Percentiles rank a stretch among this genome's conserved stretches.
These are phyloP conservation scores for Lepidothrix coronata DNA, from an alignment of 2,113 vertebrate genomes.

Conservation along the genomic window DNA sequence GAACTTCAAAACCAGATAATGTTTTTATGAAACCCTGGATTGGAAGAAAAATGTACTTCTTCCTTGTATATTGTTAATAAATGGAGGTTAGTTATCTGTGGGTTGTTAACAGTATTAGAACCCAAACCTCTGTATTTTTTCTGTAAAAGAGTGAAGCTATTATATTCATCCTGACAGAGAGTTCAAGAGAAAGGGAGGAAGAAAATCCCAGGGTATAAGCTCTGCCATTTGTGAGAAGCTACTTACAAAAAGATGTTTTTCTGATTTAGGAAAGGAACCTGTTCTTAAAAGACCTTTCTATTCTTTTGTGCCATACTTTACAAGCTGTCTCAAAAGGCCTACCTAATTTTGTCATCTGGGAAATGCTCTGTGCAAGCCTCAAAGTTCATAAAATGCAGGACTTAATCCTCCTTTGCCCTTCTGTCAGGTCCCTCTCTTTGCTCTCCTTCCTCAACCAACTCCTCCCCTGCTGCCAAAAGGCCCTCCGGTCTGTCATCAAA, in stretches of 20 bases:
- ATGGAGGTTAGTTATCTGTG: background rate
- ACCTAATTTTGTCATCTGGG: background rate
- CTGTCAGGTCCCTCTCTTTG: background rate
- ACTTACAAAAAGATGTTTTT: background rate
- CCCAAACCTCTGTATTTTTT: background rate
- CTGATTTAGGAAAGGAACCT: background rate
- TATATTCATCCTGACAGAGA: background rate
- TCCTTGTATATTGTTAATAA: background rate
- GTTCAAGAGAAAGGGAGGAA: background rate
- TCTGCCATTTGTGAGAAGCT: background rate
- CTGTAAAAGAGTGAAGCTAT: background rate
- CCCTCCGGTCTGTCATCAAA: background rate
- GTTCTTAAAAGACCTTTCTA: background rate
- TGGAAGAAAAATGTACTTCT: background rate
- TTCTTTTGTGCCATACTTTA: background rate
- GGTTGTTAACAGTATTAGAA: slow-evolving; percentile 13
- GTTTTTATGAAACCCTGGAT: background rate
- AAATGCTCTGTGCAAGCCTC: background rate
- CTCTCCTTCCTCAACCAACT: background rate
- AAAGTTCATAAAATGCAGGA: background rate
- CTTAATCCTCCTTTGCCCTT: background rate
- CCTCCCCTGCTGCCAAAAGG: background rate
- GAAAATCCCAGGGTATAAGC: background rate
- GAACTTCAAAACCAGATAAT: background rate
- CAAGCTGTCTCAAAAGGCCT: background rate